phyloP scores from a whole-genome alignment of 2,888 invertebrate species.

The Pandemis corylana region DNA sequence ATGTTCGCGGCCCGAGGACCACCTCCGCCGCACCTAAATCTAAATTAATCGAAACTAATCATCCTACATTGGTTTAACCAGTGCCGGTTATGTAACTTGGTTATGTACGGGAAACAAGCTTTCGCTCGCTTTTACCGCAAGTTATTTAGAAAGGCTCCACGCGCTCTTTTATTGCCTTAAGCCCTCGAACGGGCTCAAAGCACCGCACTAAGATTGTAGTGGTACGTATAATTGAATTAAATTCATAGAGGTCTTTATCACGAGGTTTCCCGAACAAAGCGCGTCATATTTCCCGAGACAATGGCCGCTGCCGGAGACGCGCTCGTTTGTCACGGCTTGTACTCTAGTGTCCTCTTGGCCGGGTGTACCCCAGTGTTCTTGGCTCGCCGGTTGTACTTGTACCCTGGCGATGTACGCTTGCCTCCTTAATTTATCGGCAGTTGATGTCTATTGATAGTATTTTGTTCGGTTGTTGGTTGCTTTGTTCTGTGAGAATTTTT shows the following conservation, averaged over 20 bases:
- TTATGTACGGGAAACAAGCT: too few relatives aligned
- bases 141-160: not conserved
- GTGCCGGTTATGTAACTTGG: too few relatives aligned
- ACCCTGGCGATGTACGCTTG: not conserved
- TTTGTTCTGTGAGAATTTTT: too few relatives aligned
- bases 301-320: constrained; percentile 29
- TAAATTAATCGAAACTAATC: too few relatives aligned
- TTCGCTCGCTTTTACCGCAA: too few relatives aligned
- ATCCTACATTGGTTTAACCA: too few relatives aligned
- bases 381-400: too few relatives aligned
- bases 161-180: not conserved
- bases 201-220: constrained; percentile 7
- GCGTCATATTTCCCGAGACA: constrained; percentile 33
- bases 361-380: too few relatives aligned
- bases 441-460: not conserved
- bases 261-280: constrained; percentile 26
- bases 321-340: constrained; percentile 21
- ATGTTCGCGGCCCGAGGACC: too few relatives aligned
- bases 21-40: too few relatives aligned
- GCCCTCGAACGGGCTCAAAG: not conserved
- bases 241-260: constrained; percentile 25
- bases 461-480: not conserved
- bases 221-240: constrained; percentile 16
- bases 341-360: constrained; percentile 2
- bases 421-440: not conserved